Base-by-base conservation (phyloP, 2,888 invertebrate species). In the Rhagonycha lutea region DNA sequence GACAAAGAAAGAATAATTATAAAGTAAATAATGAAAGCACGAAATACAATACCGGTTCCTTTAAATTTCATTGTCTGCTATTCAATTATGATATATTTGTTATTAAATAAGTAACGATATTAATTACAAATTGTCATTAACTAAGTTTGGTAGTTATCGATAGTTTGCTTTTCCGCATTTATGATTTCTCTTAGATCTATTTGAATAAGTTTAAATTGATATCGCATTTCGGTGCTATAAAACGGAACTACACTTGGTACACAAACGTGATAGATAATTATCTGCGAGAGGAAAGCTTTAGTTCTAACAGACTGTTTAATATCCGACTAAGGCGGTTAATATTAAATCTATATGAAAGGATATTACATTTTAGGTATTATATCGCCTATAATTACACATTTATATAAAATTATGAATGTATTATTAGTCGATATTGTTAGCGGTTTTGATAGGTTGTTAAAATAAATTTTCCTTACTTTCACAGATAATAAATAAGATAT, bases 161-260 rank as follows among this genome's bases (percentile, higher is more conserved):
- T 73, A 73, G 73, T 73, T 73, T 69, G 73, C 73, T 73, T 69
- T 72, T 69, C 69, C 63, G 63, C 69, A 32, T 68, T 69, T 63
- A 69, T 63, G 47, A 61, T 69, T 68, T 29, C 60, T 60, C 68
- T 69, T 14, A 62, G 68, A 70, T 69, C 69, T 73, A 65, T 73
- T 62, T 69, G 69, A 73, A 73, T 73, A 73, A 73, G 73, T 69
- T 73, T 69, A 73, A 73, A 73, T 73, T 73, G 73, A 73, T 73
- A 69, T 73, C 73, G 73, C 62, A 69, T 73, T 73, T 73, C 73
- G 69, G 47, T 69, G 63, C 26, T 73, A 68, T 61, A 72, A 26
- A 72, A 68, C 72, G 68, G 68, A 72, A 72, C 72, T 68, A 26
- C 72, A 68, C 29, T 72, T 29, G 61, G 14, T 72, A 72, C 68